Conservation (phyloP, 2,888 invertebrate species). For the Tetheella fluctuosa region DNA sequence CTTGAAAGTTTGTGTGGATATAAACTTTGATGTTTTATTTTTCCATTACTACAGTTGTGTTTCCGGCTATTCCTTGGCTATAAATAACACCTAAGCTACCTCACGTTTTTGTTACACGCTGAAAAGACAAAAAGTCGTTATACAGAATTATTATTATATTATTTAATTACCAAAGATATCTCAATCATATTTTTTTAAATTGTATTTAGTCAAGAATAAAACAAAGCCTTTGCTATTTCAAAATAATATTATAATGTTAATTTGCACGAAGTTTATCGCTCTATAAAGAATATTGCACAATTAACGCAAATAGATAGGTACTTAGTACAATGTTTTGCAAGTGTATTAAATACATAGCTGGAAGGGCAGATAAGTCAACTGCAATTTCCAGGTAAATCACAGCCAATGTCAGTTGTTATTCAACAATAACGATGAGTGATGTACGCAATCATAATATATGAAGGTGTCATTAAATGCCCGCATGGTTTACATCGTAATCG, state of each 20-base stretch:
- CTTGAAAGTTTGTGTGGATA: too few species aligned
- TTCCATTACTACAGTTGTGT: too few species aligned
- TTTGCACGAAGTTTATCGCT: conserved; percentile 21
- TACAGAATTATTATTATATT: too few species aligned
- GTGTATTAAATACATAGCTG: neutral
- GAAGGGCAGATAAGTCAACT: conserved; percentile 31
- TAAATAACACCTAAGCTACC: too few species aligned
- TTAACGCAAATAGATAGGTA: neutral
- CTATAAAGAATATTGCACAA: conserved; percentile 16
- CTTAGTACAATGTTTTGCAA: conserved; percentile 1
- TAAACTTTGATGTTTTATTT: too few species aligned
- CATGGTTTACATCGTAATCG: conserved; percentile 57
- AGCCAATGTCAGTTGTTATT: conserved; percentile 44
- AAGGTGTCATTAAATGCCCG: conserved; percentile 58
- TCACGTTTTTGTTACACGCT: too few species aligned
- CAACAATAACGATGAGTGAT: conserved; percentile 44
- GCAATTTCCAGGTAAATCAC: conserved; percentile 38
- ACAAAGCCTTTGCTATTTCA: too few species aligned
- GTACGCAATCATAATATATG: conserved; percentile 41
- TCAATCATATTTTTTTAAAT: too few species aligned
- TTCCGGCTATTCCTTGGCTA: too few species aligned
- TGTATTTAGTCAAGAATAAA: too few species aligned
- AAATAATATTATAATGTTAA: neutral
- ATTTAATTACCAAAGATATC: too few species aligned
- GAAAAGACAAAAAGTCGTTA: too few species aligned